Conservation (phyloP, 2,113 vertebrate genomes). For the Pseudopipra pipra region DNA sequence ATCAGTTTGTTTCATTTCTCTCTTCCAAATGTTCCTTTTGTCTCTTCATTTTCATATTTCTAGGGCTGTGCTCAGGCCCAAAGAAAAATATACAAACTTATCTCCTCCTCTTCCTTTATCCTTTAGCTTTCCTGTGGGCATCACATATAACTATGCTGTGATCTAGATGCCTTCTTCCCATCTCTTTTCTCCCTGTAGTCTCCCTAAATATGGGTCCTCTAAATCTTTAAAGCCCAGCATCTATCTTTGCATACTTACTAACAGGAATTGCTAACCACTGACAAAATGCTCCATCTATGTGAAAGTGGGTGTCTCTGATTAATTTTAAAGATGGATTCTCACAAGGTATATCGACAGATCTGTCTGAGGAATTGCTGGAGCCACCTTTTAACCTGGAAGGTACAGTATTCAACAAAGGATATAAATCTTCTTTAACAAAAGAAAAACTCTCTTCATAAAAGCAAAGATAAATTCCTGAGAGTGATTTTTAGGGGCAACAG, state of each 20-base stretch:
- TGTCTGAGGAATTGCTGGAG: constrained; percentile 75
- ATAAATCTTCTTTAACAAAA: constrained; percentile 48
- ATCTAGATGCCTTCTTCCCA: constrained; percentile 1
- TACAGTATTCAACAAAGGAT: constrained; percentile 68
- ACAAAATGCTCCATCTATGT: constrained; percentile 73
- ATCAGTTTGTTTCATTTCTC: background rate
- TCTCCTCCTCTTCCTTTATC: background rate
- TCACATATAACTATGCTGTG: background rate
- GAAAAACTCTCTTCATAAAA: background rate
- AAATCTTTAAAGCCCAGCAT: constrained; percentile 65
- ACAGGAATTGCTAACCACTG: constrained; percentile 79
- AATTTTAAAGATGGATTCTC: constrained; percentile 81
- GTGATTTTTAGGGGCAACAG: background rate
- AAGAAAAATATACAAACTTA: background rate
- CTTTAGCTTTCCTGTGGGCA: background rate
- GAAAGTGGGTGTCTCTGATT: constrained; percentile 80
- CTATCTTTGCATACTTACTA: constrained; percentile 75
- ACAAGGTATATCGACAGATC: constrained; percentile 79
- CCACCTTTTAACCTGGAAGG: constrained; percentile 74
- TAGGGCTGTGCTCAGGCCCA: constrained; percentile 4
- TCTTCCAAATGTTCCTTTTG: constrained; percentile 25
- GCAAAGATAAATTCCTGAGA: constrained; percentile 10
- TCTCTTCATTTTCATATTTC: constrained; percentile 13
- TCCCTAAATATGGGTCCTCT: background rate
- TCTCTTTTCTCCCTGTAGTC: constrained; percentile 39